Evolutionary conservation across 2,888 invertebrate genomes (phyloP), one percentile per base, ranked within the genome.

Genomic region (Operophtera brumata): DNA sequence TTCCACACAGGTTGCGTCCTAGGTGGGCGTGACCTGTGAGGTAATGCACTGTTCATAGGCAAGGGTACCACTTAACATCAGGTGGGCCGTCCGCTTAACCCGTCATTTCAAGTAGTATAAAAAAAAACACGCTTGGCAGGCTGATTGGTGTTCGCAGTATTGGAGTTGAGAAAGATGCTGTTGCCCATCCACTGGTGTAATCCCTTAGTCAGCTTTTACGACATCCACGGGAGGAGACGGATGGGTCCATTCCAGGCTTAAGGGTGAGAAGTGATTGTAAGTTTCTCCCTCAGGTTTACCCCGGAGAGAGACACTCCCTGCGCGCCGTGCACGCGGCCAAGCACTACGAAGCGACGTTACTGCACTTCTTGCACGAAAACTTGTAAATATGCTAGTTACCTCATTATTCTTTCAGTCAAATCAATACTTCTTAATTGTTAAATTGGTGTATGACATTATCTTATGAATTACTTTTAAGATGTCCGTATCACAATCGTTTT

Each of bases 231-330:
- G n/a, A n/a, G n/a, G n/a, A n/a, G n/a, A n/a, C n/a, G n/a, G n/a
- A n/a, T n/a, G n/a, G n/a, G n/a, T n/a, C n/a, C 35, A 14, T 35
- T 47, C 26, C 1, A 20, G n/a, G n/a, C n/a, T n/a, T n/a, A 20
- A 10, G 13, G 6, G 14, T 13, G 13, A 6, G 1, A 37, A 9
- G 3, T 37, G 37, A 12, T 2, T 14, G 6, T 35, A 10, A 44
- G 13, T 46, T 9, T 20, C 20, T n/a, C 11, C 47, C 54, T 0
- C 96, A 99, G 93, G 93, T 99, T 13, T 99, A 99, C 80, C 99
- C 99, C 0, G 96, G 96, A 62, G 99, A 99, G 81, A 92, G 99
- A 61, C 99, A 99, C 81, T 99, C 99, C 11, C 92, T 99, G 14
- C 92, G 99, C 54, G 96, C 96, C 73, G 92, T 97, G 77, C 97